Percentiles rank a stretch among this genome's conserved stretches.
Evolutionary conservation across 2,797 vertebrate species (phyloP).

Genomic region (Dicrostonyx torquatus): DNA sequence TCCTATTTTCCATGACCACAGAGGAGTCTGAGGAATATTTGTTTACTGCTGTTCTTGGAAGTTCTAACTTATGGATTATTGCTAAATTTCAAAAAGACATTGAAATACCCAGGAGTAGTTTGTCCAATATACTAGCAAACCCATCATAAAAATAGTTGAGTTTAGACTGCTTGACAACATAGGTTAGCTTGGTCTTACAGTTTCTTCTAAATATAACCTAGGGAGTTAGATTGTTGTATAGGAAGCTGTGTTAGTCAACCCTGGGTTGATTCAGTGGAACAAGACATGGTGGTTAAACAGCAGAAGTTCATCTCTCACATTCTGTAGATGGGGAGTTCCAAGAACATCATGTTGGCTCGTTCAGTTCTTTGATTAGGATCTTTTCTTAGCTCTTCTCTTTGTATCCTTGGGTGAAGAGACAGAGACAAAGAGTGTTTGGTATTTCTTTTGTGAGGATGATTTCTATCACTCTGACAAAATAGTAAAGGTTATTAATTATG

Average conservation of each 20-base stretch:
- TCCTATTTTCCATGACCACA: not conserved
- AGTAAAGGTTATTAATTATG: too few relatives aligned
- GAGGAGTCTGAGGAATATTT: not conserved
- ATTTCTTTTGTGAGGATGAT: not conserved
- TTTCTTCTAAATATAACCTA: not conserved
- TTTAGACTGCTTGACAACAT: not conserved
- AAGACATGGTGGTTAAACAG: not conserved
- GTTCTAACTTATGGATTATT: not conserved
- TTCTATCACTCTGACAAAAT: not conserved
- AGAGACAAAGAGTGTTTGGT: accelerated
- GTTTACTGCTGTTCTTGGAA: conserved; percentile 2
- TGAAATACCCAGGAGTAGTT: not conserved
- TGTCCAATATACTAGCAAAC: not conserved
- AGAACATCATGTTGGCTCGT: not conserved
- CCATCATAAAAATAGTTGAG: not conserved
- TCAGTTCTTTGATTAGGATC: not conserved
- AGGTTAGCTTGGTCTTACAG: not conserved
- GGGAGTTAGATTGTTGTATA: not conserved
- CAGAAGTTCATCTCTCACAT: not conserved
- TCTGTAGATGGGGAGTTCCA: not conserved
- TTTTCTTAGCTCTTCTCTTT: not conserved
- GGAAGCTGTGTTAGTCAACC: not conserved
- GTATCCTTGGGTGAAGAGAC: not conserved
- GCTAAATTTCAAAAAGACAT: not conserved
- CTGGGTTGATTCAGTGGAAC: not conserved